phyloP scores from a whole-genome alignment of 2,113 vertebrate species.

The Chiloscyllium plagiosum region DNA sequence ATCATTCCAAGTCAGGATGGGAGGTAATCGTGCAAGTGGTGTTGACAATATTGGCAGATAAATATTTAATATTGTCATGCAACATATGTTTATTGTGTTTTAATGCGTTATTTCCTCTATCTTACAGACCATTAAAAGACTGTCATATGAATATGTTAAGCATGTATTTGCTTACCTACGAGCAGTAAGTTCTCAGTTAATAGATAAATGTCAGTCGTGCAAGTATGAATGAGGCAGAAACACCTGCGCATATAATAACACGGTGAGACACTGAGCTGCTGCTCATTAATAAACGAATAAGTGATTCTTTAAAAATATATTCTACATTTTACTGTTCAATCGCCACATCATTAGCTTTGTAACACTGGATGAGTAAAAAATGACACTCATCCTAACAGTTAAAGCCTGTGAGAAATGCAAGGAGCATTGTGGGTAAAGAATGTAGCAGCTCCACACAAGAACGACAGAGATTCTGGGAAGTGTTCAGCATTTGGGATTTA shows the following conservation, averaged over 20 bases:
- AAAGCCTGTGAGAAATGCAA: background rate
- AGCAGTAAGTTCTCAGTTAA: background rate
- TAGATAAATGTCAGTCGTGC: background rate
- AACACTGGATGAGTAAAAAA: background rate
- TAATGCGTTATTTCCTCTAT: background rate
- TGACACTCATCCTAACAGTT: background rate
- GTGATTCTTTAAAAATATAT: background rate
- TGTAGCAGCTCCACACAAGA: background rate
- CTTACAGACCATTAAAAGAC: background rate
- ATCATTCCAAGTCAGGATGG: too few relatives aligned
- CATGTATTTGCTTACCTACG: background rate
- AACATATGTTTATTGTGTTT: background rate
- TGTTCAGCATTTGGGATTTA: background rate
- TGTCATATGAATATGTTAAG: background rate
- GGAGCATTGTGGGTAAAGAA: background rate
- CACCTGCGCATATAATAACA: background rate
- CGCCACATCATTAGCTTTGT: background rate
- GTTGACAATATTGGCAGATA: background rate
- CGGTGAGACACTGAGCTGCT: background rate
- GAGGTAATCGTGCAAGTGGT: background rate
- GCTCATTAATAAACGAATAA: slow-evolving; percentile 18
- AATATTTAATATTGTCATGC: background rate
- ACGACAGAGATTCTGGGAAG: background rate
- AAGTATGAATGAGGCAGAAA: background rate
- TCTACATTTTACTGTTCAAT: background rate